Evolutionary conservation across 2,888 invertebrate genomes (phyloP).

Genomic region (Drosophila setosimentum): DNA sequence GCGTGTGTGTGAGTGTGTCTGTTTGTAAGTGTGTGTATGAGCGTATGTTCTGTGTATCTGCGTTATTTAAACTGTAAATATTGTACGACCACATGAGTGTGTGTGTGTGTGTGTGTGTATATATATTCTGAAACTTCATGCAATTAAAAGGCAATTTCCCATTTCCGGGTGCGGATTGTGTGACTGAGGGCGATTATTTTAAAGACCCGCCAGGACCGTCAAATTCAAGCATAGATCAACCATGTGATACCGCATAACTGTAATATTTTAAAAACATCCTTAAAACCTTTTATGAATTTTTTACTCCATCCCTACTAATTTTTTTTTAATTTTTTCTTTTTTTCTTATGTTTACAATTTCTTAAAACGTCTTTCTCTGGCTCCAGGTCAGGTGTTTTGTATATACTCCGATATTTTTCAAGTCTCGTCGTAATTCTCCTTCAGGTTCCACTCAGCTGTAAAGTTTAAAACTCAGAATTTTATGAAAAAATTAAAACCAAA

Average conservation of each 20-base stretch:
- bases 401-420: background rate
- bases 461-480: background rate
- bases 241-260: constrained; percentile 11
- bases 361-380: background rate
- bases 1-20: constrained; percentile 2
- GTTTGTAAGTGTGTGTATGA: constrained; percentile 12
- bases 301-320: background rate
- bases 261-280: background rate
- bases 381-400: background rate
- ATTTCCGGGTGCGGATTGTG: constrained; percentile 47
- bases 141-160: constrained; percentile 74
- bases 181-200: constrained; percentile 58
- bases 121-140: constrained; percentile 47
- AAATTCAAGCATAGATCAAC: background rate
- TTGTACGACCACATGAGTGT: constrained; percentile 27
- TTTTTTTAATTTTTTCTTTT: background rate
- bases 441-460: background rate
- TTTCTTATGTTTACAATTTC: background rate
- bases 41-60: constrained; percentile 17
- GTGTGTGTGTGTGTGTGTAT: constrained; percentile 7
- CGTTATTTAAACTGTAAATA: constrained; percentile 62
- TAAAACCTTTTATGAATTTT: background rate
- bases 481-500: background rate
- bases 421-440: background rate
- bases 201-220: constrained; percentile 7